Percentiles rank a stretch among this genome's conserved stretches.
Conservation (phyloP, 37 sponge, comb jelly and placozoan genomes). For the Cladorhizidae sp. region DNA sequence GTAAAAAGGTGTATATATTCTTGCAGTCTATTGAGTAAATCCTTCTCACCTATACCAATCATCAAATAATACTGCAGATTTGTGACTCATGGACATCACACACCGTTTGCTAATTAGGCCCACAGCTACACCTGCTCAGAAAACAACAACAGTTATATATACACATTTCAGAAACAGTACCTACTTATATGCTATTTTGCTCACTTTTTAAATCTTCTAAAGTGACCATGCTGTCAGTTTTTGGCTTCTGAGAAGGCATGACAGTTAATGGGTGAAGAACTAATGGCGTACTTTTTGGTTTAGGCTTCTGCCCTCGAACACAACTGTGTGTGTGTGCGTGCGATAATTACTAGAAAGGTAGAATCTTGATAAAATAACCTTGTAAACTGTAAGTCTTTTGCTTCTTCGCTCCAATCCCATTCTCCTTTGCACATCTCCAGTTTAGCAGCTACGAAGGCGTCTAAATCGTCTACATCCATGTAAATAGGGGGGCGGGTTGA, state of each 20-base stretch:
- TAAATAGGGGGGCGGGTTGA: no score
- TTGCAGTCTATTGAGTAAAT: not conserved
- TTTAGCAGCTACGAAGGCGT: not conserved
- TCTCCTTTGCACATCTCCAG: no score
- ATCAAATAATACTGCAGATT: slow-evolving; percentile 43
- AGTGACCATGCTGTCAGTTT: slow-evolving; percentile 22
- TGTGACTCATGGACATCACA: slow-evolving; percentile 21
- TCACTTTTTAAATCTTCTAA: slow-evolving; percentile 63
- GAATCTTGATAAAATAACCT: no score
- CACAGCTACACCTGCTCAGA: slow-evolving; percentile 62
- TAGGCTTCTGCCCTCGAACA: no score
- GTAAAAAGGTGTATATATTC: not conserved
- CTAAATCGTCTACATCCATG: not conserved
- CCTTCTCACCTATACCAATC: slow-evolving; percentile 39
- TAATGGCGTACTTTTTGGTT: slow-evolving; percentile 37
- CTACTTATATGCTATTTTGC: not conserved
- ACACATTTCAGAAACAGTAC: not conserved
- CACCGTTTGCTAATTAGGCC: slow-evolving; percentile 8
- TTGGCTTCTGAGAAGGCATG: not conserved
- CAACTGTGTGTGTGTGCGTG: no score
- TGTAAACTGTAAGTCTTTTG: no score
- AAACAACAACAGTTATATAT: not conserved
- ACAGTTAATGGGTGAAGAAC: slow-evolving; percentile 5
- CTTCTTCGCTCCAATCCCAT: no score
- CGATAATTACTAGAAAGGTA: no score